phyloP scores from a whole-genome alignment of 2,113 vertebrate genomes.

The Catagonus wagneri region DNA sequence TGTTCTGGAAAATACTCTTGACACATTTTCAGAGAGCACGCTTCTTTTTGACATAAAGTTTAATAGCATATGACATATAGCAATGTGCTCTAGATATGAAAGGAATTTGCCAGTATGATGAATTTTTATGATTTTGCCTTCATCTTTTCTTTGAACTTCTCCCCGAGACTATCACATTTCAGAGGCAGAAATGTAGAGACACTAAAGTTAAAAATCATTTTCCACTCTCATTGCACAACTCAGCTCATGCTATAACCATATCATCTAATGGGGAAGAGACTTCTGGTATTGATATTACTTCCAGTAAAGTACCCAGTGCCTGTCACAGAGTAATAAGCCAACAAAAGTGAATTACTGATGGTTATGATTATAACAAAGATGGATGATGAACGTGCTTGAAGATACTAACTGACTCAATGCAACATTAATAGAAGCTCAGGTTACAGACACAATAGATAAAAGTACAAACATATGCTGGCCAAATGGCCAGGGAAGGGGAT shows the following conservation, averaged over 20 bases:
- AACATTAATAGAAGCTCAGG: neutral
- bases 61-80: neutral
- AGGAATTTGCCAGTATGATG: neutral
- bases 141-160: neutral
- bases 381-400: neutral
- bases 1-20: slow-evolving; percentile 1
- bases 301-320: neutral
- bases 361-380: neutral
- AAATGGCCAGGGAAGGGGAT: neutral
- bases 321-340: neutral
- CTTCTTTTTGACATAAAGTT: slow-evolving; percentile 4
- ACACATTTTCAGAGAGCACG: slow-evolving; percentile 9
- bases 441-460: neutral
- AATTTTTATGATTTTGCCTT: neutral
- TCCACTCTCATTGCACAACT: neutral
- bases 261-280: neutral
- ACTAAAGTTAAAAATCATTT: slow-evolving; percentile 46
- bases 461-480: neutral
- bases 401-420: neutral
- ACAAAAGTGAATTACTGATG: neutral
- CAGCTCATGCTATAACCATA: neutral
- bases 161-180: neutral
- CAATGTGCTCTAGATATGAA: neutral
- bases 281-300: neutral
- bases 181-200: neutral